Evolutionary conservation across 2,888 invertebrate genomes (phyloP), one percentile per base, ranked within the genome.

Genomic region (Heliconius sara): DNA sequence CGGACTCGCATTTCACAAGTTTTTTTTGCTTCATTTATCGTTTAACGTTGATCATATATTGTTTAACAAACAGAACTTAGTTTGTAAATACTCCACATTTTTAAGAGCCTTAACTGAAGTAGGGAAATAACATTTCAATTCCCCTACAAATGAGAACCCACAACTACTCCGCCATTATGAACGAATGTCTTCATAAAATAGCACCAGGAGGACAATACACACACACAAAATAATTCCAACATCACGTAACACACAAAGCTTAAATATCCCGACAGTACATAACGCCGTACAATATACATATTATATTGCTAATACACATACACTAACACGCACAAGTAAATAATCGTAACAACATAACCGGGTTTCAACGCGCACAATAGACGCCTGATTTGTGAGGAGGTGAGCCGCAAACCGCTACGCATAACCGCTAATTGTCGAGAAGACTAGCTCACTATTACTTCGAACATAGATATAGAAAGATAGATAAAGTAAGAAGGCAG

Each of bases 311-410:
- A 77, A 22, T 70, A 30, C 25, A 43, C 52, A 65, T 52, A 65
- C 43, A 66, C 27, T 10, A 43, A 30, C 39, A 43, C 57, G 73
- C 39, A 66, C 47, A 75, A 75, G 63, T 75, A 65, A 65, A 47
- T 65, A 65, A 65, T 68, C 12, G 63, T 63, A 63, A 66, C 76
- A 60, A 47, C 63, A 67, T 66, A 60, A 76, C 67, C 72, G 22
- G 57, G 67, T 47, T 76, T 72, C 71, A 78, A 77, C 67, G 65
- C 67, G 60, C 39, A 85, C 85, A 86, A 85, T 84, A 78, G 82
- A 78, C 76, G 76, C 70, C 79, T 85, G 84, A 86, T 84, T 85
- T 83, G 84, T 84, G 84, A 80, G 74, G 65, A 78, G 81, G 81
- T 80, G 78, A 80, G 80, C 85, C 80, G 57, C 80, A 71, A 76